Conservation (phyloP, 2,797 vertebrate species). For the Trachurus trachurus region DNA sequence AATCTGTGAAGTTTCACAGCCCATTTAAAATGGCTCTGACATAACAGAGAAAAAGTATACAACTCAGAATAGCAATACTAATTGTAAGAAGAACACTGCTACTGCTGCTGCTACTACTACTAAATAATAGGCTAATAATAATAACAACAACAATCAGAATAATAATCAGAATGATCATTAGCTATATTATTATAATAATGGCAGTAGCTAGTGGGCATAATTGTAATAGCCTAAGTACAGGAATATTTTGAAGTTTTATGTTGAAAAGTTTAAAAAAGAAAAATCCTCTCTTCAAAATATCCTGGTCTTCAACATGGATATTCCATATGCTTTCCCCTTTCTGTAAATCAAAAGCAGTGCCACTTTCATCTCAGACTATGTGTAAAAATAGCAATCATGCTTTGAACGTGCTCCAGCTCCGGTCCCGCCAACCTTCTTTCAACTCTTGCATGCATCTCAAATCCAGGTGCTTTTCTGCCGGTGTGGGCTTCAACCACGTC, state of each 20-base stretch:
- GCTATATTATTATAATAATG: not conserved
- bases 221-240: not conserved
- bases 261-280: not conserved
- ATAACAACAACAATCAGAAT: not conserved
- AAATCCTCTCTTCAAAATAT: not conserved
- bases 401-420: conserved; percentile 81
- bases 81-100: too few relatives aligned
- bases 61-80: not conserved
- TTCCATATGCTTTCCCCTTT: conserved; percentile 48
- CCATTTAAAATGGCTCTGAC: conserved; percentile 33
- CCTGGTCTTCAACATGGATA: conserved; percentile 35
- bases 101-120: too few relatives aligned
- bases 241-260: not conserved
- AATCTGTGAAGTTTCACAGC: not conserved
- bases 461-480: conserved; percentile 80
- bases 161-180: too few relatives aligned
- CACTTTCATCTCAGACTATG: conserved; percentile 75
- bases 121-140: too few relatives aligned
- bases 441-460: conserved; percentile 74
- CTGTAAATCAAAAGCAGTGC: conserved; percentile 76
- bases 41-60: not conserved
- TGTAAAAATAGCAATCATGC: conserved; percentile 82
- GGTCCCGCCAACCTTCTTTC: conserved; percentile 79
- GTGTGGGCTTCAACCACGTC: conserved; percentile 75
- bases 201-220: too few relatives aligned